Evolutionary conservation across 2,797 vertebrate genomes (phyloP), one percentile per base, ranked within the genome.

Genomic region (Dicrostonyx torquatus): DNA sequence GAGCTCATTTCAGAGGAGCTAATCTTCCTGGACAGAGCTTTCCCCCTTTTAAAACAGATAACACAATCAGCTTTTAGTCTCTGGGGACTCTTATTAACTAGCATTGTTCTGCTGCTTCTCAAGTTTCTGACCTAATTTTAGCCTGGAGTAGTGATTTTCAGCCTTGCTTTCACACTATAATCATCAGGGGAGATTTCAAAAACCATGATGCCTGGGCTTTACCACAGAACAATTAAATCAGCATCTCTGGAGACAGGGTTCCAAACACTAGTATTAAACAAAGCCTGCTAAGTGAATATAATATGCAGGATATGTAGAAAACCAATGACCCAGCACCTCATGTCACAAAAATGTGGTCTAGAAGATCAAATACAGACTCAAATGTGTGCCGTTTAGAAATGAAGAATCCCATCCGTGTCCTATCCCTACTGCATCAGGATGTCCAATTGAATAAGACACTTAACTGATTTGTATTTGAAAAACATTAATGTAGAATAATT

Each of bases 101-200:
- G 48, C 40, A 77, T 58, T 79, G 3, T 40, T 83, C 14, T 89
- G n/a, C 64, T 89, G 79, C 80, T 89, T 85, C 66, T 96, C 58
- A 66, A 78, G 87, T 94, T 92, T 34, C 9, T 95, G 70, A 96
- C 77, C 79, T 95, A 87, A 92, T 90, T 97, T 94, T 88, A 88
- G 50, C 66, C 53, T 68, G 8, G 20, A 90, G n/a, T 77, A 85
- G 43, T 89, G 13, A 89, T 83, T 89, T 94, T 95, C 84, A 87
- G 72, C 22, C 70, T 91, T 91, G 34, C 22, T 90, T 94, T 20
- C 73, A 89, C 18, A 84, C 31, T 70, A 15, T 18, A 45, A 45
- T 89, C 48, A 91, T 43, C n/a, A 58, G 26, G 53, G 58, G 34
- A 96, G 62, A 85, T 91, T 93, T 78, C 87, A 91, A 40, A 94